Conservation (phyloP, 2,888 invertebrate species). For the Nasonovia ribisnigri region DNA sequence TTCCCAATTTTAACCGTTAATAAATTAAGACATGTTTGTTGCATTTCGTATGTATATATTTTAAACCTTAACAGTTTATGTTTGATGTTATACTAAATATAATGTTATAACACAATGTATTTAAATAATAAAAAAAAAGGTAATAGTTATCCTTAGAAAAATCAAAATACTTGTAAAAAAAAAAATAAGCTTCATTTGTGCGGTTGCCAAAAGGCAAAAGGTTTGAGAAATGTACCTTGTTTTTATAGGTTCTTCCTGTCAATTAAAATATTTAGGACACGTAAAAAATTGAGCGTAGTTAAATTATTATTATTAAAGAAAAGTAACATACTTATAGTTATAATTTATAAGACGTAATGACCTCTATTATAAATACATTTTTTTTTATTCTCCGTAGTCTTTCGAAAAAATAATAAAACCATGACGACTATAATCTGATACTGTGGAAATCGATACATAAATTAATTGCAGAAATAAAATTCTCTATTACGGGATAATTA, state of each 20-base stretch:
- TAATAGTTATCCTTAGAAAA: background rate
- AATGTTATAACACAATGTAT: background rate
- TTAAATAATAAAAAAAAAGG: background rate
- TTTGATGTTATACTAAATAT: background rate
- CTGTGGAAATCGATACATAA: background rate
- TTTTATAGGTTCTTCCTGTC: background rate
- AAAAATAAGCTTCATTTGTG: background rate
- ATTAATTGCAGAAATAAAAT: background rate
- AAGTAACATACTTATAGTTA: background rate
- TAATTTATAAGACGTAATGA: background rate
- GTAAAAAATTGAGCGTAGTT: slow-evolving; percentile 22
- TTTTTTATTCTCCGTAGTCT: background rate
- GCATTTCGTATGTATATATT: background rate
- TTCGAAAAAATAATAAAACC: background rate
- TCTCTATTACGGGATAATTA: background rate
- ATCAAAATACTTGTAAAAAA: background rate
- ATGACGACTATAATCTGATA: background rate
- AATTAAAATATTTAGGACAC: slow-evolving; percentile 40
- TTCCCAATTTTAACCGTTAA: background rate
- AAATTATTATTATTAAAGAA: slow-evolving; percentile 31
- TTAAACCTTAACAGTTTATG: background rate
- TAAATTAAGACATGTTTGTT: background rate
- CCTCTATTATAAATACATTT: background rate
- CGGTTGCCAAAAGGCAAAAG: slow-evolving; percentile 15
- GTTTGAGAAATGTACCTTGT: slow-evolving; percentile 21